Conservation (phyloP, 1,140 invertebrate genomes). For the Zaprionus tsacasi region DNA sequence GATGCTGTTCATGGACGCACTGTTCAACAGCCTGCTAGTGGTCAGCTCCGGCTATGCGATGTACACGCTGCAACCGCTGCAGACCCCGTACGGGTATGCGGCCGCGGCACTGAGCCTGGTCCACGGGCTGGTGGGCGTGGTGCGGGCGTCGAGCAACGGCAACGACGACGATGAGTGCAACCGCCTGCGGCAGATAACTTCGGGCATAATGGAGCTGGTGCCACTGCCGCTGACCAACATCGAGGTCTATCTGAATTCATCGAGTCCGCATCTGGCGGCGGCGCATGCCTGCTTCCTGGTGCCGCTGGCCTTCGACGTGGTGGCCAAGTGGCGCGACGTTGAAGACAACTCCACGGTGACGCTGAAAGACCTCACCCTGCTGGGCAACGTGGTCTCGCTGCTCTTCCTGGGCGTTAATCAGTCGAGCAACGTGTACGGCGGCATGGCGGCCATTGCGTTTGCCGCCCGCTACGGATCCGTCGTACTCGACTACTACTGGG, state of each 20-base stretch:
- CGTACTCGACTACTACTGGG: slow-evolving; percentile 62
- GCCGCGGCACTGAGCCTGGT: slow-evolving; percentile 66
- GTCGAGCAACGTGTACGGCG: slow-evolving; percentile 57
- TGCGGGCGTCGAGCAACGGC: slow-evolving; percentile 45
- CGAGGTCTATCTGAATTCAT: slow-evolving; percentile 66
- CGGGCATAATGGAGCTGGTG: slow-evolving; percentile 68
- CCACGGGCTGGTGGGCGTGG: slow-evolving; percentile 67
- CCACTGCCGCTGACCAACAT: slow-evolving; percentile 72
- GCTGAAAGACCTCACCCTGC: slow-evolving; percentile 69
- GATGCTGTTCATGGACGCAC: slow-evolving; percentile 67
- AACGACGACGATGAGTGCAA: slow-evolving; percentile 60
- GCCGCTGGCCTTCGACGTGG: slow-evolving; percentile 63
- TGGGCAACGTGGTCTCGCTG: slow-evolving; percentile 74
- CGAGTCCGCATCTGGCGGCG: slow-evolving; percentile 51
- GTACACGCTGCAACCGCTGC: slow-evolving; percentile 56
- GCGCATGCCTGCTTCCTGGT: slow-evolving; percentile 71
- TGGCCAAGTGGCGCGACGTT: slow-evolving; percentile 51
- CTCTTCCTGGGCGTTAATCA: slow-evolving; percentile 75
- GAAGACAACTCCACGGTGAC: slow-evolving; percentile 61
- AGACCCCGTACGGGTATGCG: slow-evolving; percentile 68
- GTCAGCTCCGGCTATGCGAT: slow-evolving; percentile 75
- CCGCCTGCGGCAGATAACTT: slow-evolving; percentile 44
- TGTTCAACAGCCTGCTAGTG: slow-evolving; percentile 71
- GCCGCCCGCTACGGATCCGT: slow-evolving; percentile 59
- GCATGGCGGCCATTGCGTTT: slow-evolving; percentile 66